A percentile compares a stretch with the other conserved stretches of the same genome.
phyloP scores from a whole-genome alignment of 2,113 vertebrate genomes.

The Nothocercus nigrocapillus region DNA sequence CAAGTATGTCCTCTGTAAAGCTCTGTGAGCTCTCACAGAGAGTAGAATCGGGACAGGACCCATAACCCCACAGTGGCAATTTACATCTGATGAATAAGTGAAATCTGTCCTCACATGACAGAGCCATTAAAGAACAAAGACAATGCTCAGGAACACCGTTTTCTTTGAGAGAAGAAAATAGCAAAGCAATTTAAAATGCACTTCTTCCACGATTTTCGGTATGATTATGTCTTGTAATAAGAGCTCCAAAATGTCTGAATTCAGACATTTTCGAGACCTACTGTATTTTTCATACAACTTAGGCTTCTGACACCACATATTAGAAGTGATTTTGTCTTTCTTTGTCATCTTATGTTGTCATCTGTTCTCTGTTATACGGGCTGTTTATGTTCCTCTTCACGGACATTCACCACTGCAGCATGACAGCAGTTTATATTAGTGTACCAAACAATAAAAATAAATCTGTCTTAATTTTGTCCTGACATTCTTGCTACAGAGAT shows the following conservation, averaged over 20 bases:
- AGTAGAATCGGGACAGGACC: not conserved
- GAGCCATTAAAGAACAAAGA: conserved; percentile 13
- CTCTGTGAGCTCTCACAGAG: not conserved
- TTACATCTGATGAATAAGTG: not conserved
- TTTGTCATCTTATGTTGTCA: not conserved
- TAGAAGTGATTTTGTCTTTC: not conserved
- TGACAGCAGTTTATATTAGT: not conserved
- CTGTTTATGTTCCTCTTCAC: not conserved
- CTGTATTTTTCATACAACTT: not conserved
- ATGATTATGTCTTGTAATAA: conserved; percentile 22
- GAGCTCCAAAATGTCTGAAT: conserved; percentile 1
- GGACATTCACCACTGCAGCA: not conserved
- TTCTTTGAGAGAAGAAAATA: conserved; percentile 40
- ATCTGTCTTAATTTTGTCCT: not conserved
- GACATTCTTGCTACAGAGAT: not conserved
- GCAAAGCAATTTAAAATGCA: conserved; percentile 30
- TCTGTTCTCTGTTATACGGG: not conserved
- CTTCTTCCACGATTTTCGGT: conserved; percentile 36
- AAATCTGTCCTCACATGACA: not conserved
- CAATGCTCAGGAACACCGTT: not conserved
- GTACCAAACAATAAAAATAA: not conserved
- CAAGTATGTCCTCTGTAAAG: not conserved
- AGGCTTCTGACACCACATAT: not conserved
- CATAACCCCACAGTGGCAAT: not conserved
- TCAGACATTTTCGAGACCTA: conserved; percentile 22